Percentiles rank a stretch among this genome's conserved stretches.
Evolutionary conservation across 2,888 invertebrate genomes (phyloP).

Genomic region (Periphyllus acericola): DNA sequence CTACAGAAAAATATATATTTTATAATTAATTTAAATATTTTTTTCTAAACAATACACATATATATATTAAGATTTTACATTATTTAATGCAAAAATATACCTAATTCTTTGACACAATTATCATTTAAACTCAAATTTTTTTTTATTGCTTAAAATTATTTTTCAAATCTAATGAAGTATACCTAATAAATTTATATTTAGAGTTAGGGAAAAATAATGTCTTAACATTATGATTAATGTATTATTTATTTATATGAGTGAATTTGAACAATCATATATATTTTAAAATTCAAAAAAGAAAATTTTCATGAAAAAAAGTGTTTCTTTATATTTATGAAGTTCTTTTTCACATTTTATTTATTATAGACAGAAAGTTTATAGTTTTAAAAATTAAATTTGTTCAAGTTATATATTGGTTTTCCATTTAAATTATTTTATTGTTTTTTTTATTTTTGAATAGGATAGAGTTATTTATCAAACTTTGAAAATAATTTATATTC

Average conservation of each 20-base stretch:
- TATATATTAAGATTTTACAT: slow-evolving; percentile 8
- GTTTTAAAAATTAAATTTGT: neutral
- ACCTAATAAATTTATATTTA: slow-evolving; percentile 21
- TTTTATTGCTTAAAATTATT: slow-evolving; percentile 43
- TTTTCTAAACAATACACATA: slow-evolving; percentile 15
- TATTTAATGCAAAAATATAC: neutral
- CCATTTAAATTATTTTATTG: slow-evolving; percentile 45
- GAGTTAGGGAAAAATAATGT: slow-evolving; percentile 18
- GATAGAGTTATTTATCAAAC: slow-evolving; percentile 35
- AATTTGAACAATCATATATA: slow-evolving; percentile 52
- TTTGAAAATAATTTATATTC: slow-evolving; percentile 34
- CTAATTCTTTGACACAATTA: slow-evolving; percentile 26
- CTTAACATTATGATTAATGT: slow-evolving; percentile 47
- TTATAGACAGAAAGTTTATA: neutral
- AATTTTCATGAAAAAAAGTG: neutral
- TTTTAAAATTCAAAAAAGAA: slow-evolving; percentile 16
- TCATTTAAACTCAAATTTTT: slow-evolving; percentile 2
- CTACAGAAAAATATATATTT: slow-evolving; percentile 18
- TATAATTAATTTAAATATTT: neutral
- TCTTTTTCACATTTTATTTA: slow-evolving; percentile 7
- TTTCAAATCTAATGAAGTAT: slow-evolving; percentile 44
- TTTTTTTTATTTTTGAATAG: slow-evolving; percentile 46
- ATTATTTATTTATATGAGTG: slow-evolving; percentile 49
- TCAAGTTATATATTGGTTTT: slow-evolving; percentile 9
- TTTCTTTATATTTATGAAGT: neutral